Evolutionary conservation across 1,140 invertebrate species (phyloP), one percentile per base, ranked within the genome.

Genomic region (Pectinophora gossypiella): DNA sequence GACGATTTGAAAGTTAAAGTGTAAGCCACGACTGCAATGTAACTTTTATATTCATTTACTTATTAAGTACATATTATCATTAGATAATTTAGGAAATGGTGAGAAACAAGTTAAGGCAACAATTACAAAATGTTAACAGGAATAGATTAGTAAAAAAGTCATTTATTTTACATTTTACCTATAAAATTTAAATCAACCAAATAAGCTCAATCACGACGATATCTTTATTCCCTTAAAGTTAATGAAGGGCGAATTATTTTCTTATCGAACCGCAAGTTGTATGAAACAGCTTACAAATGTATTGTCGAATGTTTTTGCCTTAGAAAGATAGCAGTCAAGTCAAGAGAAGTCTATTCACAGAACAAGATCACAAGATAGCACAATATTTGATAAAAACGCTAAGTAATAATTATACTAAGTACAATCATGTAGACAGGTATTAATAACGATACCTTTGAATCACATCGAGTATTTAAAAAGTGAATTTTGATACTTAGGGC

Each of bases 281-380:
- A 56, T 44, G 66, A 64, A 76, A 65, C 47, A 58, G 51, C 51
- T 64, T 71, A 72, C 52, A 74, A 69, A 74, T 75, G 64, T 80
- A 80, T 80, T 77, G 72, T 77, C 76, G 67, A 71, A 71, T 69
- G 63, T 64, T 61, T 65, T 63, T 59, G 61, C 53, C 60, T 58
- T 71, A 71, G 58, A 68, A 58, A 76, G 61, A 63, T 48, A 65
- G 53, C 63, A 73, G 62, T 68, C 61, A 62, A 76, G 56, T 54
- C 51, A 59, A 56, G 46, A 58, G 47, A n/a, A n/a, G n/a, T n/a
- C 40, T 56, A 60, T 53, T 55, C 46, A 65, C 38, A 70, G 59
- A 66, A 54, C 12, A 22, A 64, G 63, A 72, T 75, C 65, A 71
- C 71, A 74, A 69, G 71, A 71, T 66, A 65, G 63, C 59, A 64